These are phyloP conservation scores for Antechinus flavipes DNA, from an alignment of 2,113 vertebrate species.

Conservation along the genomic window DNA sequence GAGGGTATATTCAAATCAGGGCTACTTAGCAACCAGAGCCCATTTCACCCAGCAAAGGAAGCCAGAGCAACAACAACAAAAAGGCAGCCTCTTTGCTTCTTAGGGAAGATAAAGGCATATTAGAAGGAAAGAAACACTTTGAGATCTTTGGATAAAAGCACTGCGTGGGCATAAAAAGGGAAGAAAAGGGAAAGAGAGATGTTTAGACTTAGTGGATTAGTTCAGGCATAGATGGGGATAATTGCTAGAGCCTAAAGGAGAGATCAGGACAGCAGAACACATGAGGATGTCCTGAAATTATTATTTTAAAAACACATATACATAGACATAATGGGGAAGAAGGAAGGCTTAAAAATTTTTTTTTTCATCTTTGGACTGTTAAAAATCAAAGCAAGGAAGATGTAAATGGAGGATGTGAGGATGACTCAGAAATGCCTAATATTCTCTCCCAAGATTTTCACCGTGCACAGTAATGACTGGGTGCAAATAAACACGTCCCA, in stretches of 20 bases:
- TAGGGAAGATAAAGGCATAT: constrained; percentile 68
- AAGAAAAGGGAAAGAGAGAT: constrained; percentile 54
- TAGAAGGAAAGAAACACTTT: constrained; percentile 72
- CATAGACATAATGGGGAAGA: neutral
- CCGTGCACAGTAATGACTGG: constrained; percentile 32
- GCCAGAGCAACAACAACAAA: constrained; percentile 39
- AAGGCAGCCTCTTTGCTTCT: constrained; percentile 60
- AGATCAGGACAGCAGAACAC: constrained; percentile 46
- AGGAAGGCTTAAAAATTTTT: neutral
- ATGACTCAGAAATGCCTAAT: constrained; percentile 49
- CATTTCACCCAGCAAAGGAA: constrained; percentile 70
- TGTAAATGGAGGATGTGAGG: constrained; percentile 37
- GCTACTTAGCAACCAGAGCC: constrained; percentile 75
- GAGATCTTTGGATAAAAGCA: constrained; percentile 72
- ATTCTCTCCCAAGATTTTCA: constrained; percentile 44
- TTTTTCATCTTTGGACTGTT: constrained; percentile 17
- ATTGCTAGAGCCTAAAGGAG: constrained; percentile 63
- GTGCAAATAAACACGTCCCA: constrained; percentile 49
- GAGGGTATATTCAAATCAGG: constrained; percentile 72
- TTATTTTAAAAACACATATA: constrained; percentile 37
- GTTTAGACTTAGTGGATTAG: constrained; percentile 65
- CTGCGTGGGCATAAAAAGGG: constrained; percentile 52
- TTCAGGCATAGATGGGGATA: constrained; percentile 52
- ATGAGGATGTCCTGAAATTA: constrained; percentile 46
- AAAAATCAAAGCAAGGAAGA: constrained; percentile 62